phyloP scores from a whole-genome alignment of 2,888 invertebrate species.

The Rotaria magnacalcarata region DNA sequence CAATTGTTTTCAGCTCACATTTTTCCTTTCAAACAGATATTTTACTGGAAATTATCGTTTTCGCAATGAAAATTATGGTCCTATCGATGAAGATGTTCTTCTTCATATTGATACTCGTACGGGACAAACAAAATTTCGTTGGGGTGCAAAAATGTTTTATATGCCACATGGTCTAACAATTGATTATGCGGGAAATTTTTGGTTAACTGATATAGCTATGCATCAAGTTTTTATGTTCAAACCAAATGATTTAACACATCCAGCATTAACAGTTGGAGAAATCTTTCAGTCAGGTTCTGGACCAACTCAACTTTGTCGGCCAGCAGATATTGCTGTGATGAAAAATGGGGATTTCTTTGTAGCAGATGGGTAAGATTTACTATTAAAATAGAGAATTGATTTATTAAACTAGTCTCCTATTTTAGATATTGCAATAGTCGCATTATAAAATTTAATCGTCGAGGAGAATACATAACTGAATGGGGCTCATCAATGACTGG shows the following conservation, averaged over 20 bases:
- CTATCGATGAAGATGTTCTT: conserved; percentile 32
- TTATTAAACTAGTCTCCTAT: too few species aligned
- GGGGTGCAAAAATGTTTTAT: conserved; percentile 82
- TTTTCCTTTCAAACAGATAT: not conserved
- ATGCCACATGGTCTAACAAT: conserved; percentile 91
- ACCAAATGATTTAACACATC: conserved; percentile 49
- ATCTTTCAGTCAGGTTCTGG: conserved; percentile 69
- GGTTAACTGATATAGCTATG: conserved; percentile 91
- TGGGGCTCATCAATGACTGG: conserved; percentile 49
- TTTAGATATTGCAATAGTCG: conserved; percentile 71
- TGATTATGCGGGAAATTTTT: conserved; percentile 78
- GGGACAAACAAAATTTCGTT: conserved; percentile 73
- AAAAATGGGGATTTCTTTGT: conserved; percentile 75
- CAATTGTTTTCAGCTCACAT: too few species aligned
- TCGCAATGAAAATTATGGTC: not conserved
- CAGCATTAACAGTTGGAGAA: conserved; percentile 63
- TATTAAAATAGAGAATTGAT: not conserved
- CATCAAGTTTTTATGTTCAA: conserved; percentile 69
- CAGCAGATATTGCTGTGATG: conserved; percentile 73
- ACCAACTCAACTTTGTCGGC: conserved; percentile 72
- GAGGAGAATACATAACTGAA: conserved; percentile 64
- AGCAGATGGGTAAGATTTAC: conserved; percentile 69
- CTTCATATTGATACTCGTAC: conserved; percentile 63
- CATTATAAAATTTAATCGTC: conserved; percentile 69
- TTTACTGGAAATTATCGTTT: not conserved